Evolutionary conservation across 2,888 invertebrate species (phyloP), one percentile per base, ranked within the genome.

Genomic region (Sycophila texana): DNA sequence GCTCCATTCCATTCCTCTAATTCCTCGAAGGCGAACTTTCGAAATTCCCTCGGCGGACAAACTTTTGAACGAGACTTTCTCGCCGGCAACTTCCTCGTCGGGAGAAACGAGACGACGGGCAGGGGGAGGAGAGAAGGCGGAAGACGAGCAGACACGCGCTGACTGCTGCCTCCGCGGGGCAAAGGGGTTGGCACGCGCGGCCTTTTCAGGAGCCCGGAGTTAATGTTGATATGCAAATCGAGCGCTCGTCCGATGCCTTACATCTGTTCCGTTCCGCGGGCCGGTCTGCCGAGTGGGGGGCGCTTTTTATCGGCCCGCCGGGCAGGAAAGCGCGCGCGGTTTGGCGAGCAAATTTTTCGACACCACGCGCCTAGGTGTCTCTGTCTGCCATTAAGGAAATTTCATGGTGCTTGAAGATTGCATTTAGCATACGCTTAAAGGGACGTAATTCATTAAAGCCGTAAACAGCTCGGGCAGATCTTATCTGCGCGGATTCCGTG

Each of bases 141-240:
- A 16, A 14, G 53, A n/a, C n/a, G 63, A 47, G 18, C 39, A 63
- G 13, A 39, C 63, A 63, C 18, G 16, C n/a, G 30, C 18, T 18
- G 63, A 14, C 14, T 30, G 22, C 26, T 30, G 61, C 61, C n/a
- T 16, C 26, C 30, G 61, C 30, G 22, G 67, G 61, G 63, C 26
- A 67, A 79, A 74, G 57, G 61, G 63, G 49, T 58, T 68, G 68
- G 51, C 63, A 49, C 76, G 20, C 70, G 67, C 75, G 55, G 75
- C 77, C 77, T 80, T 79, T 81, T 74, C 80, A 55, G 77, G 75
- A 81, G 53, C 53, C 53, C 39, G 39, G 79, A 73, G 79, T 80
- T 80, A 81, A 81, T 80, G 80, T 79, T 77, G 30, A 77, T 77
- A 83, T 82, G 83, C 82, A 80, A 84, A 84, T 82, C 75, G 67